A percentile compares a stretch with the other conserved stretches of the same genome.
These are phyloP conservation scores for Pseudorhombus dupliciocellatus DNA, from an alignment of 2,113 vertebrate genomes.

Conservation along the genomic window DNA sequence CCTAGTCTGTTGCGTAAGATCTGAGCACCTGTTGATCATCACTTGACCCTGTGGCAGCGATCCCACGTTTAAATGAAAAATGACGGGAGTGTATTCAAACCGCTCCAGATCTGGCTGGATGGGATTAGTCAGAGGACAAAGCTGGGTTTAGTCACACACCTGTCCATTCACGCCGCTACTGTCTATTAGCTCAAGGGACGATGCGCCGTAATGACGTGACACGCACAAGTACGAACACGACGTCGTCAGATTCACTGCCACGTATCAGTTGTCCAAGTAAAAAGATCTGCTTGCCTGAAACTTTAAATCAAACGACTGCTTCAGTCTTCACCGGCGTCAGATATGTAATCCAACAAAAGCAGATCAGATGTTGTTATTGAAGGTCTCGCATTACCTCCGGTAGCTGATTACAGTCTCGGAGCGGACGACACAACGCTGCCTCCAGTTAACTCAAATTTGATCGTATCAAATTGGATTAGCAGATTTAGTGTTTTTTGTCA, in stretches of 20 bases:
- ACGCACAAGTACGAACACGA: slow-evolving; percentile 54
- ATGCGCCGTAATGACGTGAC: slow-evolving; percentile 7
- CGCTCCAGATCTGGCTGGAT: slow-evolving; percentile 28
- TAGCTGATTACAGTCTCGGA: slow-evolving; percentile 62
- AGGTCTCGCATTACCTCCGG: slow-evolving; percentile 52
- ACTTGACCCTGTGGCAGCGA: slow-evolving; percentile 62
- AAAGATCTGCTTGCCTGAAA: not conserved
- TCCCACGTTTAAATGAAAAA: slow-evolving; percentile 35
- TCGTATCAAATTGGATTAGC: not conserved
- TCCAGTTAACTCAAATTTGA: slow-evolving; percentile 4
- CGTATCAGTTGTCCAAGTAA: not conserved
- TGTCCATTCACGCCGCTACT: slow-evolving; percentile 33
- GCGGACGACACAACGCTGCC: slow-evolving; percentile 16
- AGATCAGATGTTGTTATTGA: slow-evolving; percentile 20
- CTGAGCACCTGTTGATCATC: slow-evolving; percentile 55
- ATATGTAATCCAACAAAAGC: not conserved
- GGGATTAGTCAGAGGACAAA: slow-evolving; percentile 53
- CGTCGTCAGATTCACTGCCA: not conserved
- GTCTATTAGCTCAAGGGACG: slow-evolving; percentile 2
- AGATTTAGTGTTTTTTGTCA: not conserved
- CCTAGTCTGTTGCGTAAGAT: slow-evolving; percentile 44
- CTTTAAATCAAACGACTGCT: not conserved
- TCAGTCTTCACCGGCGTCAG: not conserved
- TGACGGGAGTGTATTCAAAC: slow-evolving; percentile 40
- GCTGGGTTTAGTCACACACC: slow-evolving; percentile 25